These are phyloP conservation scores for Catostomus latipinnis DNA, from an alignment of 2,797 vertebrate genomes.

Conservation along the genomic window DNA sequence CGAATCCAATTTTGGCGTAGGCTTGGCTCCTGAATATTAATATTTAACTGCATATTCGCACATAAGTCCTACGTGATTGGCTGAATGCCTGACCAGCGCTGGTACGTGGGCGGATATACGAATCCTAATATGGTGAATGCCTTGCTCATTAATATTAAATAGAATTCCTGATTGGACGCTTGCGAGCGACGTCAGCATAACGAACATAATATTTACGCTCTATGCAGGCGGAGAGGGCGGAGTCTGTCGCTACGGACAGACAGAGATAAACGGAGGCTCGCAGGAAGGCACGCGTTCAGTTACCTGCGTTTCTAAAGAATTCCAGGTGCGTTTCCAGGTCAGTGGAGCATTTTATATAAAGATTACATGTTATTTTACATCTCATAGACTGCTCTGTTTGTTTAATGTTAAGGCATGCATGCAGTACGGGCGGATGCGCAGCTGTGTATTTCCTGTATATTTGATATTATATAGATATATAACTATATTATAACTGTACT, in stretches of 20 bases:
- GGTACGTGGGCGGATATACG: not conserved
- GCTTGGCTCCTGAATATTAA: slow-evolving; percentile 9
- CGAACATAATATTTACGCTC: slow-evolving; percentile 4
- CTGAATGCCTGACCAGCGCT: not conserved
- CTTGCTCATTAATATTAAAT: not conserved
- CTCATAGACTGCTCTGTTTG: not conserved
- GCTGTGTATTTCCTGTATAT: not conserved
- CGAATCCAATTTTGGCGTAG: not conserved
- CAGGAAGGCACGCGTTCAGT: not conserved
- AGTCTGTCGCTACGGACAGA: not conserved
- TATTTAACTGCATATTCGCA: not conserved
- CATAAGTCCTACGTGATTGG: not conserved
- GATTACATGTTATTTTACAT: not conserved
- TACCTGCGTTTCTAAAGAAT: not conserved
- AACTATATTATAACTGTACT: not conserved
- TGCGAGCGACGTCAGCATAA: not conserved
- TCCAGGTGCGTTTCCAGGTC: slow-evolving; percentile 4
- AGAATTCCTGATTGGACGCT: not conserved
- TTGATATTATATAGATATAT: not conserved
- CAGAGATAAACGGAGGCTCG: slow-evolving; percentile 36
- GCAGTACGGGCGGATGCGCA: not conserved
- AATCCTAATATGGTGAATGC: not conserved
- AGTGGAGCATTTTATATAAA: not conserved
- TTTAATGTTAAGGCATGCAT: not conserved
- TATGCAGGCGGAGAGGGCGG: slow-evolving; percentile 15